A percentile compares a stretch with the other conserved stretches of the same genome.
Conservation (phyloP, 30 jellyfish, hydroid and myxozoan species). For the Mastigias papua region DNA sequence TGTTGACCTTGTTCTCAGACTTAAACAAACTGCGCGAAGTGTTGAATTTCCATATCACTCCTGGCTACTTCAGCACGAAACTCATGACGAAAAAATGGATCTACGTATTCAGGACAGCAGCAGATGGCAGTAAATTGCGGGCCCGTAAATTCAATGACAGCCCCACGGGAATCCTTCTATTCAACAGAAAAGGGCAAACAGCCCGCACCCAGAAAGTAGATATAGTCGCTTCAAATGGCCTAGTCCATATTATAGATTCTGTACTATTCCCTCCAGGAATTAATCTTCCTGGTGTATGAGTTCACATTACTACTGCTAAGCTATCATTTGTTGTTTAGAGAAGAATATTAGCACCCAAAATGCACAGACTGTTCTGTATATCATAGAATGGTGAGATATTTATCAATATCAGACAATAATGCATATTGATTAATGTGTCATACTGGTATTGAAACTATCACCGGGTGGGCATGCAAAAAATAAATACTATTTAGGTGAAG, state of each 20-base stretch:
- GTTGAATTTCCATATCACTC: conserved; percentile 64
- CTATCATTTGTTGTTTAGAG: too few relatives aligned
- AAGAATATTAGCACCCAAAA: too few relatives aligned
- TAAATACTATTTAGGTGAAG: too few relatives aligned
- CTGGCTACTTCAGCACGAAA: conserved; percentile 72
- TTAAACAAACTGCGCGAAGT: conserved; percentile 24
- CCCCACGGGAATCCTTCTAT: conserved; percentile 45
- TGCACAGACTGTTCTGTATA: not conserved
- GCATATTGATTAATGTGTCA: too few relatives aligned
- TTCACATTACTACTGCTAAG: too few relatives aligned
- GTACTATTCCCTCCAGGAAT: conserved; percentile 61
- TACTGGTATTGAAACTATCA: too few relatives aligned
- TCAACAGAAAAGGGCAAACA: not conserved
- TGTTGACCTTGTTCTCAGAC: conserved; percentile 22
- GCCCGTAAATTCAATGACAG: conserved; percentile 36
- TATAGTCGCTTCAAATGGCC: conserved; percentile 63
- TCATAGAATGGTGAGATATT: too few relatives aligned
- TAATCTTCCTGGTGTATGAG: conserved; percentile 21
- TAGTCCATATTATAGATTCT: conserved; percentile 43
- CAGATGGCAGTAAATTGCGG: conserved; percentile 25
- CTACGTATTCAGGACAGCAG: conserved; percentile 53
- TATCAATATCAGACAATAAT: too few relatives aligned
- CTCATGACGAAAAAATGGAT: conserved; percentile 68
- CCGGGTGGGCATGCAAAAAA: too few relatives aligned
- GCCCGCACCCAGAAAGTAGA: conserved; percentile 52